phyloP scores from a whole-genome alignment of 2,888 invertebrate species.

The Galeopsomyia nigrocyanea region DNA sequence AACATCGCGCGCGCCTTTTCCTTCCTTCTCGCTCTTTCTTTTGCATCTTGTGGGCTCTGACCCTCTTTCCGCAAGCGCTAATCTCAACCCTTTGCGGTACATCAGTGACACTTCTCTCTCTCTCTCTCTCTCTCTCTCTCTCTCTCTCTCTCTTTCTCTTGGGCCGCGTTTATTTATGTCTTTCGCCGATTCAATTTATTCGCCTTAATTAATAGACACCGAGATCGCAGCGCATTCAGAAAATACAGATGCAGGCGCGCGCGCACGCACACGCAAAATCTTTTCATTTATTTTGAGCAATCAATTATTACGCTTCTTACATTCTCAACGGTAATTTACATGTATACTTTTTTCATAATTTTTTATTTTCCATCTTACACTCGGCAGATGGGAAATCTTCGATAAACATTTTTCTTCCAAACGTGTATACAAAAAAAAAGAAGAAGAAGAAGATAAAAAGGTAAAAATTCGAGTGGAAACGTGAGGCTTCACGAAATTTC shows the following conservation, averaged over 20 bases:
- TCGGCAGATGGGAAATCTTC: not conserved
- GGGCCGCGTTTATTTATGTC: no score
- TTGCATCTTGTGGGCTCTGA: not conserved
- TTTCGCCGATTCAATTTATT: no score
- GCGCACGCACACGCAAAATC: not conserved
- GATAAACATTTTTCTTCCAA: no score
- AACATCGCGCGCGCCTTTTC: slow-evolving; percentile 3
- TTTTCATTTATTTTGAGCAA: not conserved
- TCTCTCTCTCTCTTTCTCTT: no score
- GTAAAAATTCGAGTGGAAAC: not conserved
- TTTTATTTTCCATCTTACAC: not conserved
- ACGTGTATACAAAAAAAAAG: no score
- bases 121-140: not conserved
- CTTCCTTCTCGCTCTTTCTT: not conserved
- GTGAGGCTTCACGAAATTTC: slow-evolving; percentile 3
- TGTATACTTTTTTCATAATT: no score
- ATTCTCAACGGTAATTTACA: no score
- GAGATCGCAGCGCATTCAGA: no score
- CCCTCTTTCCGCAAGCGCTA: not conserved
- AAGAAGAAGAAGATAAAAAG: no score
- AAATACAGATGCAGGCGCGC: not conserved
- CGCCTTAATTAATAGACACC: no score
- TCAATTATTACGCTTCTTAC: not conserved
- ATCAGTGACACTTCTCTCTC: slow-evolving; percentile 2
- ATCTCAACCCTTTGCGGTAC: slow-evolving; percentile 3